phyloP scores from a whole-genome alignment of 2,888 invertebrate genomes.

The Teleogryllus oceanicus region DNA sequence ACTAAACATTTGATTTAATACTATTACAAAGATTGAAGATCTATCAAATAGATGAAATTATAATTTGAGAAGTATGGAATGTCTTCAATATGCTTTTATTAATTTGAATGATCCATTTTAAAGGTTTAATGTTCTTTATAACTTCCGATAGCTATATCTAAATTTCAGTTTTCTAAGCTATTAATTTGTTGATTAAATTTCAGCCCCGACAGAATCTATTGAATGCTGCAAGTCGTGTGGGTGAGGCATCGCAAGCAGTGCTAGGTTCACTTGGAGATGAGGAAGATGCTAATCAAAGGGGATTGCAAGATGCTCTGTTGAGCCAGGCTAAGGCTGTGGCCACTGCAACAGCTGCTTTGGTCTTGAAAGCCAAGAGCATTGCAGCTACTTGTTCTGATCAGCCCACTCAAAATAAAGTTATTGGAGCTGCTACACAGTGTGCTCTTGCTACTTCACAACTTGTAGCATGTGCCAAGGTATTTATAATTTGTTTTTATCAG shows the following conservation, averaged over 20 bases:
- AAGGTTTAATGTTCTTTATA: no score
- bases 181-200: constrained; percentile 33
- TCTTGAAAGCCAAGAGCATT: constrained; percentile 93
- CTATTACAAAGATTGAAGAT: neutral
- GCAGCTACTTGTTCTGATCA: constrained; percentile 86
- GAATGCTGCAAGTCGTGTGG: constrained; percentile 92
- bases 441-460: constrained; percentile 96
- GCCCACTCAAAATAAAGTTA: constrained; percentile 79
- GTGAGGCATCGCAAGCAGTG: constrained; percentile 93
- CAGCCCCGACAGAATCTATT: constrained; percentile 88
- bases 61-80: no score
- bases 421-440: constrained; percentile 94
- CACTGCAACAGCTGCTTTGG: constrained; percentile 93
- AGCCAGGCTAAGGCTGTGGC: constrained; percentile 96
- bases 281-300: constrained; percentile 78
- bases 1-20: neutral
- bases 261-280: constrained; percentile 85
- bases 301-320: constrained; percentile 84
- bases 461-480: constrained; percentile 91
- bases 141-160: no score
- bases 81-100: no score
- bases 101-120: no score
- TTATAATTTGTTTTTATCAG: neutral
- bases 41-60: neutral
- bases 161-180: no score